A percentile compares a stretch with the other conserved stretches of the same genome.
These are phyloP conservation scores for Machimus rusticus DNA, from an alignment of 2,888 invertebrate species.

Conservation along the genomic window DNA sequence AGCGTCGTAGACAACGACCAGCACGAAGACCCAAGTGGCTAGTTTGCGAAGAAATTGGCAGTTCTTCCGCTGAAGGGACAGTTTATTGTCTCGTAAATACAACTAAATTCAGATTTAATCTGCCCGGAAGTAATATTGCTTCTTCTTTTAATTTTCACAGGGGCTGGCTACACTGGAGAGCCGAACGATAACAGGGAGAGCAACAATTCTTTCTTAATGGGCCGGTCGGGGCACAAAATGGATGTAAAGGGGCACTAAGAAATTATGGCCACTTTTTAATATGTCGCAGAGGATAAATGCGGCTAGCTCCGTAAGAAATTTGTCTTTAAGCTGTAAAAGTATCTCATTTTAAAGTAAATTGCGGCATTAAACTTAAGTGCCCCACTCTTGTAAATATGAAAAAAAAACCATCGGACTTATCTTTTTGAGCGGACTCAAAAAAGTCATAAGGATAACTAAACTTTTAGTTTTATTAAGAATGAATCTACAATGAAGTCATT, in stretches of 20 bases:
- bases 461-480: neutral
- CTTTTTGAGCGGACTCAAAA: neutral
- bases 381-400: neutral
- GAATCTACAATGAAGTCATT: no score
- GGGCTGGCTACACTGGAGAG: neutral
- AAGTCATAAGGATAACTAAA: neutral
- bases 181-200: neutral
- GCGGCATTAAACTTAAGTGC: neutral
- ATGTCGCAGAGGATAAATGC: neutral
- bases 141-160: neutral
- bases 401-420: neutral
- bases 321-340: neutral
- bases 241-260: neutral
- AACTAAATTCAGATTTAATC: neutral
- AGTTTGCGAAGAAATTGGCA: neutral
- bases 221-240: neutral
- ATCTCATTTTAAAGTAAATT: neutral
- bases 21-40: neutral
- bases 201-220: neutral
- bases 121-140: neutral
- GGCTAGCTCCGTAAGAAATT: neutral
- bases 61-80: neutral
- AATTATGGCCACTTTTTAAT: neutral
- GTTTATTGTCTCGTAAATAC: neutral
- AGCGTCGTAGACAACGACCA: neutral